Evolutionary conservation across 2,113 vertebrate species (phyloP).

Genomic region (Phalacrocorax brasilianus): DNA sequence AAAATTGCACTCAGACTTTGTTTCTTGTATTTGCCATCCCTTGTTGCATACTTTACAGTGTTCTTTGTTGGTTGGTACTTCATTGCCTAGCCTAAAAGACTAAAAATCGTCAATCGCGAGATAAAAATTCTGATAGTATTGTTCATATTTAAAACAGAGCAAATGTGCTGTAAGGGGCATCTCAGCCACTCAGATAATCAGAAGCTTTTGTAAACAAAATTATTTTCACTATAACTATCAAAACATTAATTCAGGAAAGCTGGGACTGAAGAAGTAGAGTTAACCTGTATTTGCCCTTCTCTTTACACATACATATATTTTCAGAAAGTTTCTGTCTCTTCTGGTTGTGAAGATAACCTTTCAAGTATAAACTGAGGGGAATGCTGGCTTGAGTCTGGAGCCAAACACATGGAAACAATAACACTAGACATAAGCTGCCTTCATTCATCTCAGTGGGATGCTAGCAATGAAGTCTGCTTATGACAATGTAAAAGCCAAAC

Average conservation of each 20-base stretch:
- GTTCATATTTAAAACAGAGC: neutral
- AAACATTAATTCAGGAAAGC: constrained; percentile 47
- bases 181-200: constrained; percentile 14
- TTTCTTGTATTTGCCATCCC: neutral
- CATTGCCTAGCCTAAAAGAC: neutral
- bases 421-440: constrained; percentile 64
- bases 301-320: constrained; percentile 40
- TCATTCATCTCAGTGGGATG: constrained; percentile 68
- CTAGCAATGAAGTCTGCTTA: constrained; percentile 56
- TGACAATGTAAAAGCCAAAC: constrained; percentile 53
- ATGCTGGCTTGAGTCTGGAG: constrained; percentile 60
- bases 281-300: constrained; percentile 52
- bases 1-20: neutral
- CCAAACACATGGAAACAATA: constrained; percentile 73
- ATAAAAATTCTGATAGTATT: neutral
- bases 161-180: neutral
- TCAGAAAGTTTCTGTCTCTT: constrained; percentile 59
- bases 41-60: neutral
- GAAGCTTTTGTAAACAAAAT: constrained; percentile 49
- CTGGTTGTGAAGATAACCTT: constrained; percentile 64
- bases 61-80: neutral
- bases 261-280: constrained; percentile 9
- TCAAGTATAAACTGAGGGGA: constrained; percentile 61
- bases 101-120: neutral
- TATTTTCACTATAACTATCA: constrained; percentile 13